Evolutionary conservation across 1,140 invertebrate genomes (phyloP).

Genomic region (Antheraea mylitta): DNA sequence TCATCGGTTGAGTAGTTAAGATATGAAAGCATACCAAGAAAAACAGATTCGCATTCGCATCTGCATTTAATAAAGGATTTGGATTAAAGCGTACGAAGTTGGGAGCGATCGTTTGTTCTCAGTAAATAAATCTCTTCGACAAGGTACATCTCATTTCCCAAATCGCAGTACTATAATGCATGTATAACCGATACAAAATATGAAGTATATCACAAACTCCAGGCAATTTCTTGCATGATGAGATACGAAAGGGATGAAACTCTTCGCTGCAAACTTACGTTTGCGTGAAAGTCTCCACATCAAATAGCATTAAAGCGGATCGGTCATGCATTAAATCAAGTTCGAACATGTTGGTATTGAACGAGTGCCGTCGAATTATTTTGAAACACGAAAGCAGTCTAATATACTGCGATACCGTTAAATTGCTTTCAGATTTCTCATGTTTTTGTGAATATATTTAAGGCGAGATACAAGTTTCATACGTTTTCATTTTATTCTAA

Average conservation of each 20-base stretch:
- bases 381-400: conserved; percentile 7
- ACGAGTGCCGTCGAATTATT: conserved; percentile 3
- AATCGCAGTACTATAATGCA: neutral
- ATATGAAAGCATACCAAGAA: too few relatives aligned
- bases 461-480: neutral
- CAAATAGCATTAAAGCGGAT: conserved; percentile 10
- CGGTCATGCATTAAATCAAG: conserved; percentile 9
- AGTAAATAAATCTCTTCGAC: too few relatives aligned
- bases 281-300: conserved; percentile 7
- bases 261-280: neutral
- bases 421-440: conserved; percentile 3
- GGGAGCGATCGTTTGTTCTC: too few relatives aligned
- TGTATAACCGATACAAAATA: neutral
- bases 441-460: neutral
- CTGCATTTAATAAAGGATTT: too few relatives aligned
- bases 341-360: conserved; percentile 5
- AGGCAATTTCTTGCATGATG: conserved; percentile 8
- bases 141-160: neutral
- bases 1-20: too few relatives aligned
- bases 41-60: too few relatives aligned
- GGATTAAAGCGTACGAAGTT: too few relatives aligned
- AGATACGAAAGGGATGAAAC: conserved; percentile 3
- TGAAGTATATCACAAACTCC: neutral
- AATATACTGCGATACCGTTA: neutral
- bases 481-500: neutral